A percentile compares a stretch with the other conserved stretches of the same genome.
Conservation (phyloP, 2,888 invertebrate species). For the Idaea straminata region DNA sequence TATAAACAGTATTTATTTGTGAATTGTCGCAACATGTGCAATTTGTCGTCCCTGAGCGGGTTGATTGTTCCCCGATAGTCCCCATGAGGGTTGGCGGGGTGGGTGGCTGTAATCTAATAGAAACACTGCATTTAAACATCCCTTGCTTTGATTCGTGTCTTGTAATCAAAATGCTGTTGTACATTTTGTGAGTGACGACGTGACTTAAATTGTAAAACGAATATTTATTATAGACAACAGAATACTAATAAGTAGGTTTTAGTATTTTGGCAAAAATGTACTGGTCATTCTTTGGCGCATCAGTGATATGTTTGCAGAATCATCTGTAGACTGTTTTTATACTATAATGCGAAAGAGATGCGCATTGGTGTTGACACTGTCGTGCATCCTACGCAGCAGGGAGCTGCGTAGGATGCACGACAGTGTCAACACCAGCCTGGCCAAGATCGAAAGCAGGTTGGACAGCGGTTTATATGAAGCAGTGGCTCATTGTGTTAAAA, state of each 20-base stretch:
- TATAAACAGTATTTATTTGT: constrained; percentile 25
- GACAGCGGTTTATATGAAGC: no score
- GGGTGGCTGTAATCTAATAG: constrained; percentile 56
- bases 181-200: not conserved
- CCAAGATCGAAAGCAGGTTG: no score
- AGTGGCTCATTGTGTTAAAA: no score
- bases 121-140: constrained; percentile 55
- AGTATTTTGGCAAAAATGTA: not conserved
- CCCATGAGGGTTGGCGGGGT: constrained; percentile 22
- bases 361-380: no score
- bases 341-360: no score
- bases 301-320: no score
- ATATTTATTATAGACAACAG: not conserved
- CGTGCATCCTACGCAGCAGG: no score
- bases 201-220: not conserved
- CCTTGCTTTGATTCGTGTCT: constrained; percentile 34
- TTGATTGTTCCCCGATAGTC: not conserved
- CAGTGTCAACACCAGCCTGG: no score
- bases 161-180: constrained; percentile 16
- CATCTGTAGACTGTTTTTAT: no score
- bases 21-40: constrained; percentile 24
- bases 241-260: not conserved
- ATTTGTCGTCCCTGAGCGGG: constrained; percentile 12
- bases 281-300: no score
- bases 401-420: no score